Evolutionary conservation across 2,888 invertebrate species (phyloP), one percentile per base, ranked within the genome.

Genomic region (Anarsia innoxiella): DNA sequence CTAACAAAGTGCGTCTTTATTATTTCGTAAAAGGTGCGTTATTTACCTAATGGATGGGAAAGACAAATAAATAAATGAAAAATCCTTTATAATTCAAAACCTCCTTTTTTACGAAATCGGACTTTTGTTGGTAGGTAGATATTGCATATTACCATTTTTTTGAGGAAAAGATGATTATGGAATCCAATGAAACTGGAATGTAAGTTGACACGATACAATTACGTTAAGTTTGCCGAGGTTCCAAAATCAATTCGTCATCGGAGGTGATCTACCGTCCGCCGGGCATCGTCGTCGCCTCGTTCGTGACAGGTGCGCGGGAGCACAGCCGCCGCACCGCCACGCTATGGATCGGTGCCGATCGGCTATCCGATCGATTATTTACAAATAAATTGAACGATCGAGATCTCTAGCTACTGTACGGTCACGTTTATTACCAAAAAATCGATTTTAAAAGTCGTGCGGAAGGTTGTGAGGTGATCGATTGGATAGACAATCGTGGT

Each of bases 191-290:
- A n/a, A n/a, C n/a, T n/a, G n/a, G n/a, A n/a, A n/a, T n/a, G n/a
- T n/a, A n/a, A n/a, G n/a, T n/a, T n/a, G n/a, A n/a, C n/a, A n/a
- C n/a, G n/a, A n/a, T n/a, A n/a, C n/a, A n/a, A n/a, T n/a, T n/a
- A n/a, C n/a, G n/a, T n/a, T n/a, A n/a, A n/a, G 19, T 75, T 73
- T 69, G 65, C 82, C 75, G 69, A 72, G 56, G 65, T 61, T 58
- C 55, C 44, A 42, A 57, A 78, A 83, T 82, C 70, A 56, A 83
- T 83, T 83, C 72, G 83, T 77, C 74, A 70, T 52, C 65, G 72
- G 61, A 59, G 74, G 80, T 80, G 83, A 77, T 79, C 68, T 77
- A 83, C 75, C 65, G 70, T 46, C 23, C 8, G 4, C 51, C 46
- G 46, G 53, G 56, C n/a, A n/a, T n/a, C n/a, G n/a, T n/a, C n/a